A percentile compares a stretch with the other conserved stretches of the same genome.
Conservation (phyloP, 2,113 vertebrate genomes). For the Addax nasomaculatus region DNA sequence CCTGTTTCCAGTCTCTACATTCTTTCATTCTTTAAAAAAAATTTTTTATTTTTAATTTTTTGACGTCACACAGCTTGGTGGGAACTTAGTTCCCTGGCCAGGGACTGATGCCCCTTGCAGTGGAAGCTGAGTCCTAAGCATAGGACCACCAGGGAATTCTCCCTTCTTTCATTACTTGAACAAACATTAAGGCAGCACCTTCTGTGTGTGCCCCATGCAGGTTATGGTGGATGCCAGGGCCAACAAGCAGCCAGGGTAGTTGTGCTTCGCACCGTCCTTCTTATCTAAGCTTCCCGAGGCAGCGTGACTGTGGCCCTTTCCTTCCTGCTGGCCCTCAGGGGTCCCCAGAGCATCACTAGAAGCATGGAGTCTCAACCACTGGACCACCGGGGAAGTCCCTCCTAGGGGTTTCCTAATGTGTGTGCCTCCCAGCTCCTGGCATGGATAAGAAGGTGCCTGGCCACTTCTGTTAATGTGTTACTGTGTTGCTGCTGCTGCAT, state of each 20-base stretch:
- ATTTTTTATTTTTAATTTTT: not conserved
- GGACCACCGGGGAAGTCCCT: not conserved
- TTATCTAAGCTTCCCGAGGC: not conserved
- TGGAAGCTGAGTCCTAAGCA: not conserved
- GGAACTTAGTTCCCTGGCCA: not conserved
- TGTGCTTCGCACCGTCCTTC: not conserved
- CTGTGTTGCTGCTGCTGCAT: not conserved
- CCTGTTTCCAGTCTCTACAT: not conserved
- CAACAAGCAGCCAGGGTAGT: not conserved
- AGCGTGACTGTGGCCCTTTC: not conserved
- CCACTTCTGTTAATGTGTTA: not conserved
- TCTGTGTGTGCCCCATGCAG: not conserved
- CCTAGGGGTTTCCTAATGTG: not conserved
- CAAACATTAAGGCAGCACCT: not conserved
- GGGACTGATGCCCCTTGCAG: not conserved
- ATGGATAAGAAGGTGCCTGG: not conserved
- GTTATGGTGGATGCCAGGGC: not conserved
- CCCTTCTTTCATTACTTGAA: not conserved
- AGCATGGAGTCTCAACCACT: not conserved
- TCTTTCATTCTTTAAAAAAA: not conserved
- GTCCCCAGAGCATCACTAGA: not conserved
- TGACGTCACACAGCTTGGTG: not conserved
- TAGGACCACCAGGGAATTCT: not conserved
- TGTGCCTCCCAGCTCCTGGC: not conserved
- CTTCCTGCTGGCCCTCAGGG: not conserved